Evolutionary conservation across 2,797 vertebrate species (phyloP).

Genomic region (Xenopus petersii): DNA sequence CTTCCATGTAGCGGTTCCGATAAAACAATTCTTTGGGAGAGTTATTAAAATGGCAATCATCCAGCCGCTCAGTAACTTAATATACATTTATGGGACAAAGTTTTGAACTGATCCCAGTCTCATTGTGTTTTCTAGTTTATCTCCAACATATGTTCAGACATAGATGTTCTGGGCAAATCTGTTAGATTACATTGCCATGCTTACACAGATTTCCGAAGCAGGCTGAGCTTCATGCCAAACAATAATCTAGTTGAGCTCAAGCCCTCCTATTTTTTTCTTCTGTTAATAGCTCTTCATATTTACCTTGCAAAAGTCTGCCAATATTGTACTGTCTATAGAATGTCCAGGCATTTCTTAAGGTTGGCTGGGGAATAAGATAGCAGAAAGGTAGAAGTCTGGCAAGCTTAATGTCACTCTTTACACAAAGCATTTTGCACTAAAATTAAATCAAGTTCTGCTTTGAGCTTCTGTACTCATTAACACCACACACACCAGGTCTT

Average conservation of each 20-base stretch:
- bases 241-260: background rate
- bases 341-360: too few species aligned
- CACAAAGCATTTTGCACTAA: too few species aligned
- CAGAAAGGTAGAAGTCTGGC: too few species aligned
- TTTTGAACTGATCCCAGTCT: background rate
- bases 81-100: background rate
- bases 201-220: slow-evolving; percentile 1
- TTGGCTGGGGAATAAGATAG: too few species aligned
- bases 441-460: too few species aligned
- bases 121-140: background rate
- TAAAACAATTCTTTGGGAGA: background rate
- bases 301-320: too few species aligned
- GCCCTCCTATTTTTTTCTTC: too few species aligned
- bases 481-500: too few species aligned
- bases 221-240: background rate
- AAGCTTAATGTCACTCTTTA: too few species aligned
- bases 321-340: too few species aligned
- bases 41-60: background rate
- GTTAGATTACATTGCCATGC: slow-evolving; percentile 4
- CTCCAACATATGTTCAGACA: slow-evolving; percentile 1
- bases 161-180: slow-evolving; percentile 4
- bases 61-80: background rate
- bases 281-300: too few species aligned
- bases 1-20: background rate
- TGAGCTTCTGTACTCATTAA: too few species aligned